Percentiles rank a stretch among this genome's conserved stretches.
Evolutionary conservation across 1,140 invertebrate genomes (phyloP).

Genomic region (Platyura marginata): DNA sequence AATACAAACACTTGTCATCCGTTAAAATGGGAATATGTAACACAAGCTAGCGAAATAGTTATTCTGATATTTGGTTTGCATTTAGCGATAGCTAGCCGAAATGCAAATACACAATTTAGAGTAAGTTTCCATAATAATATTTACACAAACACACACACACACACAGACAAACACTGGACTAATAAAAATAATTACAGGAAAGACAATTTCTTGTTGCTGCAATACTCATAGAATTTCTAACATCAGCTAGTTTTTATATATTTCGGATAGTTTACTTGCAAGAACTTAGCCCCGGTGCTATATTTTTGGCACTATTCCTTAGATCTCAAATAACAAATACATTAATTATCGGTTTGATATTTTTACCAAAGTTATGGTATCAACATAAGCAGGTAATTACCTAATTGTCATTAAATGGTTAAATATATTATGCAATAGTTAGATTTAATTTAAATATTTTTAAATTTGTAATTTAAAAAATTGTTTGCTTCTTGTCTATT

Average conservation of each 20-base stretch:
- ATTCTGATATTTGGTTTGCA: slow-evolving; percentile 68
- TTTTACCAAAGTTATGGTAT: slow-evolving; percentile 66
- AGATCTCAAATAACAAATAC: slow-evolving; percentile 63
- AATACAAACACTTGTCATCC: slow-evolving; percentile 47
- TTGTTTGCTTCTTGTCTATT: too few species aligned
- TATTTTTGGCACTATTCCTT: slow-evolving; percentile 46
- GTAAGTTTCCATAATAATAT: slow-evolving; percentile 20
- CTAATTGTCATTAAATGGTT: too few species aligned
- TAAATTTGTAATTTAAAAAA: too few species aligned
- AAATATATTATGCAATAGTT: too few species aligned
- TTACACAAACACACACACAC: too few species aligned
- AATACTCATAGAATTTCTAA: slow-evolving; percentile 50
- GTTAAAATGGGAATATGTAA: slow-evolving; percentile 81
- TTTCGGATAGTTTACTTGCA: slow-evolving; percentile 39
- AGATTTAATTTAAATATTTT: too few species aligned
- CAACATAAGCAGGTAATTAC: slow-evolving; percentile 36
- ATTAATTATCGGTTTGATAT: slow-evolving; percentile 50
- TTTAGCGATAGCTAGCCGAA: slow-evolving; percentile 58
- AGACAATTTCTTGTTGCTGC: slow-evolving; percentile 58
- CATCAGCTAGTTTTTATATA: slow-evolving; percentile 50
- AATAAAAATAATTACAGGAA: slow-evolving; percentile 31
- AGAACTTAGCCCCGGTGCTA: slow-evolving; percentile 43
- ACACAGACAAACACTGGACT: neutral
- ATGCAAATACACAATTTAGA: slow-evolving; percentile 65
- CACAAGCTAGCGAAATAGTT: slow-evolving; percentile 65